These are phyloP conservation scores for Dromaius novaehollandiae DNA, from an alignment of 2,113 vertebrate species.

Conservation along the genomic window DNA sequence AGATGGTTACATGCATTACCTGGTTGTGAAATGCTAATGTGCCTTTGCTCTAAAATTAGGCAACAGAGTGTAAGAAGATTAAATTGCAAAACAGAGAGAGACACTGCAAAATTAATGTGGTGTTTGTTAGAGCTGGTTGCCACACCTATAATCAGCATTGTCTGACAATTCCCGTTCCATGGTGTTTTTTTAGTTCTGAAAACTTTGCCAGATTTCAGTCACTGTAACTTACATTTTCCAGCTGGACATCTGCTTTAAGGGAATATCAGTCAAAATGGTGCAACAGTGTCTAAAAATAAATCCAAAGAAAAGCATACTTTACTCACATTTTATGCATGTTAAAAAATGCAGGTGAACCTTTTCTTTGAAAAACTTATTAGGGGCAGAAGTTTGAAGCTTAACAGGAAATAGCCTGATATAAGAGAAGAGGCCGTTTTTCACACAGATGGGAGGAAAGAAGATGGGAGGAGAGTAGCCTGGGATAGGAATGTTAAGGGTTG, in stretches of 20 bases:
- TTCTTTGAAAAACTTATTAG: neutral
- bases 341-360: neutral
- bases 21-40: neutral
- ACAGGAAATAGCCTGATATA: neutral
- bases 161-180: constrained; percentile 35
- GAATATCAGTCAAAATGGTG: neutral
- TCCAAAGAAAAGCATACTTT: neutral
- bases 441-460: neutral
- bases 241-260: constrained; percentile 1
- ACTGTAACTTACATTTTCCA: neutral
- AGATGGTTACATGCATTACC: neutral
- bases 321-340: neutral
- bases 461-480: neutral
- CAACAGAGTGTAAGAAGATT: neutral
- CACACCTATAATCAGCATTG: constrained; percentile 53
- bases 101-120: neutral
- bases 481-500: neutral
- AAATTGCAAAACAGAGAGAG: constrained; percentile 10
- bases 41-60: constrained; percentile 40
- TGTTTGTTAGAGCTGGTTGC: constrained; percentile 31
- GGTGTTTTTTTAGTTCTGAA: neutral
- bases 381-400: neutral
- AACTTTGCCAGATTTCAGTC: constrained; percentile 3
- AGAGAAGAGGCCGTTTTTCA: neutral
- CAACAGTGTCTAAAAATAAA: neutral